Base-by-base conservation (phyloP, 1,140 invertebrate species). In the Cydia amplana region DNA sequence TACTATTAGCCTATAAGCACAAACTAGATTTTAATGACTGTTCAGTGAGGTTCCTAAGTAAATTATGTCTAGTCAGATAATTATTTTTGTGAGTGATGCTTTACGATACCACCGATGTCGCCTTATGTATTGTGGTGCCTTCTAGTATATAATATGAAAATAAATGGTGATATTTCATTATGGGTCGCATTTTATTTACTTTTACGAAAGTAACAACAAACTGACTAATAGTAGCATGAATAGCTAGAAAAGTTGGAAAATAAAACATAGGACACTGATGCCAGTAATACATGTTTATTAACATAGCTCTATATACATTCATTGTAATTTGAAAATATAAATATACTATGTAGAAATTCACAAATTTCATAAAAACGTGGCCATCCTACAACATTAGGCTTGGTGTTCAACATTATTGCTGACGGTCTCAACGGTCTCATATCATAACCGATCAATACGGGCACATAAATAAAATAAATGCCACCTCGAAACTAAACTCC, bases 241-340 rank as follows among this genome's bases (percentile, higher is more conserved):
- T n/a, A n/a, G n/a, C n/a, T n/a, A n/a, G n/a, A n/a, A n/a, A n/a
- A n/a, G n/a, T 20, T 23, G 43, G 20, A 25, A 49, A 9, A 46
- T 74, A 55, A 72, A 79, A 89, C 73, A 78, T 73, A 14, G 63
- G 72, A 75, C 76, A 72, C 60, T 79, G 78, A 83, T 88, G 88
- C 85, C 82, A 85, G 86, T 88, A 89, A 88, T 82, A 84, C 89
- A 88, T 90, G 87, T 92, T 91, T 91, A 91, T 91, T 92, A 91
- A 92, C 91, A 92, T 92, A 91, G 78, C 82, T 87, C 83, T 91
- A 90, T 92, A 91, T 91, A 92, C 91, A 92, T 87, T 90, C 83
- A 91, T 91, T 85, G 84, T 88, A 89, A 90, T 91, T 92, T 90
- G 75, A 92, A 87, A 90, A 92, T 92, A 91, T 85, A 90, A 91